phyloP scores from a whole-genome alignment of 1,140 invertebrate species.

The Tetragnatha versicolor region DNA sequence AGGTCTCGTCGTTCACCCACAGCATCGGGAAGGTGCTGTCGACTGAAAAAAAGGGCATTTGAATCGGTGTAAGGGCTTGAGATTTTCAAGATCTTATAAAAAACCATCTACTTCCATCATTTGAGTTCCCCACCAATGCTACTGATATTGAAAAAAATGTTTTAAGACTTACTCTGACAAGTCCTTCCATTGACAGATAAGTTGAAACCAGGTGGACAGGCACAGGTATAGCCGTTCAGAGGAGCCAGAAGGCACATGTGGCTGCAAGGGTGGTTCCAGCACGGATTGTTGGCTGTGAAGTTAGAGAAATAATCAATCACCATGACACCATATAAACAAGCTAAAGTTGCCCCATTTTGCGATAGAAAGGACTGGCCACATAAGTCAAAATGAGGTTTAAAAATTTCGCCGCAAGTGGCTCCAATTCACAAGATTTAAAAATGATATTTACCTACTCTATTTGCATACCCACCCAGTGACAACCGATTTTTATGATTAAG shows the following conservation, averaged over 20 bases:
- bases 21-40: neutral
- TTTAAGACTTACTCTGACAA: slow-evolving; percentile 63
- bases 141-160: neutral
- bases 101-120: neutral
- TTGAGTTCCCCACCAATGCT: neutral
- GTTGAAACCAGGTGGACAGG: slow-evolving; percentile 78
- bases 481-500: too few relatives aligned
- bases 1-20: slow-evolving; percentile 17
- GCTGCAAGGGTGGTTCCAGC: slow-evolving; percentile 72
- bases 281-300: slow-evolving; percentile 71
- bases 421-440: too few relatives aligned
- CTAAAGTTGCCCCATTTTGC: too few relatives aligned
- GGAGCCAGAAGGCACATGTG: slow-evolving; percentile 82
- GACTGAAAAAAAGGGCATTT: neutral
- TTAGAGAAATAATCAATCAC: too few relatives aligned
- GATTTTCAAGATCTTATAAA: too few relatives aligned
- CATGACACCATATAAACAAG: too few relatives aligned
- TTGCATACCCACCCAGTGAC: too few relatives aligned
- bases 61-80: too few relatives aligned
- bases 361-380: too few relatives aligned
- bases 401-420: too few relatives aligned
- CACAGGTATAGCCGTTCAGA: slow-evolving; percentile 72
- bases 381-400: too few relatives aligned
- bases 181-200: slow-evolving; percentile 61
- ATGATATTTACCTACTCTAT: too few relatives aligned